Conservation (phyloP, 64 coral and sea anemone genomes). For the Catalaphyllia jardinei region DNA sequence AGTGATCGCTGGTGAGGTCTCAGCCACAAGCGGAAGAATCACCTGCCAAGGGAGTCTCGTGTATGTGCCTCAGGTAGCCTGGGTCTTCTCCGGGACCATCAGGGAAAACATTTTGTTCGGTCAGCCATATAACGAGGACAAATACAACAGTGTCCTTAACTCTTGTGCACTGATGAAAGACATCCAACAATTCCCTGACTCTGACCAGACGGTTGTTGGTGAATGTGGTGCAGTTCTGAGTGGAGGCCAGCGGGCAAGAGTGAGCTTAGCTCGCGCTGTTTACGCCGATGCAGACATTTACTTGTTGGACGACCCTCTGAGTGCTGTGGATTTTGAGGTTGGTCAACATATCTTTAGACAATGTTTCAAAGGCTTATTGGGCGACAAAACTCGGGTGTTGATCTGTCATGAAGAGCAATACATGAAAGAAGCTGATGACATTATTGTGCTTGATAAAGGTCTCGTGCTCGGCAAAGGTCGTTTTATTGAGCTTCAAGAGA, state of each 20-base stretch:
- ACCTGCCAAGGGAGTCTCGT: neutral
- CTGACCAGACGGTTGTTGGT: neutral
- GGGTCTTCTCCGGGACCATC: neutral
- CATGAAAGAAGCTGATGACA: neutral
- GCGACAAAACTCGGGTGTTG: neutral
- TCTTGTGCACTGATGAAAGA: neutral
- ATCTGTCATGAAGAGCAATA: neutral
- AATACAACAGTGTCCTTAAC: neutral
- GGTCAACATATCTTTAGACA: neutral
- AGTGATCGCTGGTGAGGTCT: neutral
- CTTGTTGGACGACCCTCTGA: slow-evolving; percentile 10
- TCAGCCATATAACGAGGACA: neutral
- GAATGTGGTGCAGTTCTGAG: slow-evolving; percentile 12
- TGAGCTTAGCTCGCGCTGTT: neutral
- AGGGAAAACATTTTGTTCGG: neutral
- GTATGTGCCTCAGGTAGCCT: neutral
- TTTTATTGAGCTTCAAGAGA: neutral
- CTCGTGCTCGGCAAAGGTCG: neutral
- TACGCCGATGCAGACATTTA: neutral
- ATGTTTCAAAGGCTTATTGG: neutral
- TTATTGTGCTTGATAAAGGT: neutral
- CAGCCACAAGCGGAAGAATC: neutral
- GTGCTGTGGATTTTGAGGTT: slow-evolving; percentile 17
- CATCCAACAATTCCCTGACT: slow-evolving; percentile 1
- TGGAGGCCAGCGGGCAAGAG: neutral